phyloP scores from a whole-genome alignment of 2,888 invertebrate genomes.

The Tetragonula carbonaria region DNA sequence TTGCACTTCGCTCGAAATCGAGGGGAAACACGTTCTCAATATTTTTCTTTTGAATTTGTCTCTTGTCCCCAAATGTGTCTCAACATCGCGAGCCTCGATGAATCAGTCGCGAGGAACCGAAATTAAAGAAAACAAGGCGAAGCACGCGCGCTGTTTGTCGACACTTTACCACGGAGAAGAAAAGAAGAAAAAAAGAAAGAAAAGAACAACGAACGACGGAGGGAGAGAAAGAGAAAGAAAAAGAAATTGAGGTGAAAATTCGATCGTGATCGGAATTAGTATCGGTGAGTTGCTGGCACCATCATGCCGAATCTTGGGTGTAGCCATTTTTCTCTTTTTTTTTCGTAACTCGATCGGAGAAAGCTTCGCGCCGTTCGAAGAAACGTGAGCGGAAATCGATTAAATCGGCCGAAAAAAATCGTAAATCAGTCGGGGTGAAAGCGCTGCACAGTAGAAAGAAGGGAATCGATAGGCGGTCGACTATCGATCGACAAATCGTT shows the following conservation, averaged over 20 bases:
- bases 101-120: too few species aligned
- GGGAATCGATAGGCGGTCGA: too few species aligned
- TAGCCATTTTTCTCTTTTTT: slow-evolving; percentile 4
- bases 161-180: not conserved
- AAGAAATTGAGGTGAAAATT: not conserved
- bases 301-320: slow-evolving; percentile 33
- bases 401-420: not conserved
- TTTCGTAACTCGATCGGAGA: slow-evolving; percentile 48
- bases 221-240: not conserved
- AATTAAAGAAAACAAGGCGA: too few species aligned
- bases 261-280: slow-evolving; percentile 48
- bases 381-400: slow-evolving; percentile 47
- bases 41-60: not conserved
- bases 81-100: too few species aligned
- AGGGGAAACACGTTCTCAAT: not conserved
- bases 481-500: not conserved
- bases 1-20: too few species aligned
- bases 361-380: slow-evolving; percentile 5
- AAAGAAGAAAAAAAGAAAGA: too few species aligned
- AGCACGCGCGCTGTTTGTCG: too few species aligned
- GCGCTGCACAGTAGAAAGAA: not conserved
- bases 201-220: not conserved
- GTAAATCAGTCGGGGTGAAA: not conserved
- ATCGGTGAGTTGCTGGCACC: not conserved
- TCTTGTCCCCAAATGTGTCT: too few species aligned